Conservation (phyloP, 1,140 invertebrate species). For the Glossosoma conforme region DNA sequence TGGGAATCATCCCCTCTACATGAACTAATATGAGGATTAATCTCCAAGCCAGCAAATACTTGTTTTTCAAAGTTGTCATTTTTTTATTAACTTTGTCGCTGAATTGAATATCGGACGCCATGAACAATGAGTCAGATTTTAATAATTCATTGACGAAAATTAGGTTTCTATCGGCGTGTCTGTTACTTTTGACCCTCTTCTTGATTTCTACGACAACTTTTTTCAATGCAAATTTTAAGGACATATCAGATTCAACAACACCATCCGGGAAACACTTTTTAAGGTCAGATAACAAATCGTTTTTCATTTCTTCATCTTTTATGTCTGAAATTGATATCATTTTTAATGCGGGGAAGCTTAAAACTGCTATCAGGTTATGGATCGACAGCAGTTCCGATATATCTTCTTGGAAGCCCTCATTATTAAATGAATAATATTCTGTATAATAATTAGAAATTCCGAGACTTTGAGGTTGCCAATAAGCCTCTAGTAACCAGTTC, state of each 20-base stretch:
- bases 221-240: too few species aligned
- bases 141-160: too few species aligned
- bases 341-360: constrained; percentile 25
- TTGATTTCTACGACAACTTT: too few species aligned
- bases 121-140: constrained; percentile 39
- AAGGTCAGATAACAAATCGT: constrained; percentile 16
- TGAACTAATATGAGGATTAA: constrained; percentile 50
- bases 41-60: constrained; percentile 47
- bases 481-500: constrained; percentile 56
- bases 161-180: too few species aligned
- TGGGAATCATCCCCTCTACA: constrained; percentile 46
- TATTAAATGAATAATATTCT: constrained; percentile 16
- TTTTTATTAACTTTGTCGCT: constrained; percentile 26
- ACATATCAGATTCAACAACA: too few species aligned
- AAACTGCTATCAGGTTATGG: constrained; percentile 33
- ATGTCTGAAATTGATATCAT: constrained; percentile 42
- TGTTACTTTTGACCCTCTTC: too few species aligned
- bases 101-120: constrained; percentile 38
- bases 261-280: too few species aligned
- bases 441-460: constrained; percentile 14
- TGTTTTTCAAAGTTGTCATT: constrained; percentile 8
- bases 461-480: constrained; percentile 39
- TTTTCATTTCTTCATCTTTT: constrained; percentile 35
- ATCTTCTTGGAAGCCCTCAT: constrained; percentile 25
- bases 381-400: constrained; percentile 35